These are phyloP conservation scores for Orthonevra nobilis DNA, from an alignment of 2,888 invertebrate genomes.

Conservation along the genomic window DNA sequence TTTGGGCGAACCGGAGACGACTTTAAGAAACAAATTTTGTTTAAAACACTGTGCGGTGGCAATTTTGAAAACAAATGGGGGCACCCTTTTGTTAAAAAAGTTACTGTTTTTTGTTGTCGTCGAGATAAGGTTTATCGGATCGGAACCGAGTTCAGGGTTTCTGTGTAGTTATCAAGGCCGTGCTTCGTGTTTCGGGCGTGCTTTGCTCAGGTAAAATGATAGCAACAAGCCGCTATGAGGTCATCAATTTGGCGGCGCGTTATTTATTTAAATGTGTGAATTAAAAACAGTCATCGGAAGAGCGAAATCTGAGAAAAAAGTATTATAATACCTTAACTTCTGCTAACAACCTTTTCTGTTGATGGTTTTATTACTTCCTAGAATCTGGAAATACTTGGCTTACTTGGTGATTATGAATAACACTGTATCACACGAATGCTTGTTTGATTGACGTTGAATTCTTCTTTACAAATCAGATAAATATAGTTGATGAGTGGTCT, in stretches of 20 bases:
- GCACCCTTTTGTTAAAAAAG: slow-evolving; percentile 44
- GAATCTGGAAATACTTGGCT: slow-evolving; percentile 28
- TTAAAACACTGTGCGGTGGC: too few species aligned
- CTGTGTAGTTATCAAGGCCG: neutral
- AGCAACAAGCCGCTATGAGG: slow-evolving; percentile 55
- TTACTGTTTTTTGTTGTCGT: slow-evolving; percentile 29
- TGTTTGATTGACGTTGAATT: too few species aligned
- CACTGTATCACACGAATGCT: too few species aligned
- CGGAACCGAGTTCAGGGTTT: neutral
- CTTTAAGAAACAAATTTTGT: too few species aligned
- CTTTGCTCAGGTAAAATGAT: slow-evolving; percentile 23
- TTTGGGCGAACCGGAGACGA: neutral
- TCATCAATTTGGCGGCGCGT: slow-evolving; percentile 50
- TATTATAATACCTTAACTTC: neutral
- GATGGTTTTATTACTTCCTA: too few species aligned
- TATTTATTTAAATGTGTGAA: slow-evolving; percentile 23
- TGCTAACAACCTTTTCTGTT: too few species aligned
- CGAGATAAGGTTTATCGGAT: slow-evolving; percentile 23
- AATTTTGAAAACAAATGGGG: neutral
- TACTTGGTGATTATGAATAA: too few species aligned
- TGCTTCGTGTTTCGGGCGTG: slow-evolving; percentile 39
- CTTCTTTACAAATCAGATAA: too few species aligned
- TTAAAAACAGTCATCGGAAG: slow-evolving; percentile 20
- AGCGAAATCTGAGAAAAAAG: slow-evolving; percentile 25
- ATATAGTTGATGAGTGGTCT: too few species aligned